These are phyloP conservation scores for Pteropus alecto DNA, from an alignment of 2,113 vertebrate genomes.

Conservation along the genomic window DNA sequence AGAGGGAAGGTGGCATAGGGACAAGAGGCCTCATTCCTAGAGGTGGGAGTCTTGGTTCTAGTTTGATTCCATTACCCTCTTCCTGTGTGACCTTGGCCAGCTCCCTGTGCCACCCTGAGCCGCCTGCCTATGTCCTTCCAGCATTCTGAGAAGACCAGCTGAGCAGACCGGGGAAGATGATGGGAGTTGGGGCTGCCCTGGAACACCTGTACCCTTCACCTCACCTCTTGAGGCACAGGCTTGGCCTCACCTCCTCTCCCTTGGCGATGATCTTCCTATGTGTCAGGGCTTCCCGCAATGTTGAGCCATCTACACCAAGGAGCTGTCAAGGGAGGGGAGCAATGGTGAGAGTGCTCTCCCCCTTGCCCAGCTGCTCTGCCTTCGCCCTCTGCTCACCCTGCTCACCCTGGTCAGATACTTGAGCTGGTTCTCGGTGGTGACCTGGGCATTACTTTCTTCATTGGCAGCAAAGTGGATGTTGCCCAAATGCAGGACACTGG, in stretches of 20 bases:
- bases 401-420: slow-evolving; percentile 96
- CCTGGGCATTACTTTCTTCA: slow-evolving; percentile 91
- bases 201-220: background rate
- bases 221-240: background rate
- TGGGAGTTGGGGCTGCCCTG: background rate
- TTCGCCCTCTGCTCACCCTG: background rate
- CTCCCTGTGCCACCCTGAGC: background rate
- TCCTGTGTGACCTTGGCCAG: background rate
- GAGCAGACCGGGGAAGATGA: background rate
- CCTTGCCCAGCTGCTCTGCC: background rate
- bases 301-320: slow-evolving; percentile 89
- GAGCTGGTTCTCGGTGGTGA: slow-evolving; percentile 95
- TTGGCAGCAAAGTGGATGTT: slow-evolving; percentile 94
- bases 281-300: slow-evolving; percentile 92
- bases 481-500: slow-evolving; percentile 95
- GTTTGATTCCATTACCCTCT: background rate
- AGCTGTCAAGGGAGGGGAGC: slow-evolving; percentile 84
- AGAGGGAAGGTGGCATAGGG: background rate
- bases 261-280: slow-evolving; percentile 99
- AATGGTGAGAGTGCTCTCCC: background rate
- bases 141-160: background rate
- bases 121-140: background rate
- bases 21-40: background rate
- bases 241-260: slow-evolving; percentile 92
- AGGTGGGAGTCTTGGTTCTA: background rate